Evolutionary conservation across 1,140 invertebrate genomes (phyloP).

Genomic region (Temnothorax nylanderi): DNA sequence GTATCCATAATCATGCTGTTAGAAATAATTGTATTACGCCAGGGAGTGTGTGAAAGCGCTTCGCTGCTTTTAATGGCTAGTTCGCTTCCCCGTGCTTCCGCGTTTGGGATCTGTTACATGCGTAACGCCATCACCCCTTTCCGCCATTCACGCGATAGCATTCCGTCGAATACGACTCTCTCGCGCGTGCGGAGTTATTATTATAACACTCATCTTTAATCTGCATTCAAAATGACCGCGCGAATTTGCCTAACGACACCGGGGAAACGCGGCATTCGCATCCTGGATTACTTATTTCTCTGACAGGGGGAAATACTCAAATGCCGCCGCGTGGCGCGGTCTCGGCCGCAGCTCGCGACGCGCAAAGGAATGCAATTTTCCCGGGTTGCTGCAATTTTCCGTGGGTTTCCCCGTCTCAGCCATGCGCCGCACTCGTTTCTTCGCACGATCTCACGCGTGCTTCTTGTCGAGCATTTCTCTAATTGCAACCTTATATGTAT

Average conservation of each 20-base stretch:
- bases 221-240: slow-evolving; percentile 16
- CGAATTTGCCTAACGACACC: slow-evolving; percentile 20
- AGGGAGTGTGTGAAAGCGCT: neutral
- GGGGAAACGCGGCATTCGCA: neutral
- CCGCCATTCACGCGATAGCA: too few relatives aligned
- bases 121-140: too few relatives aligned
- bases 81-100: neutral
- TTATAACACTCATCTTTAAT: slow-evolving; percentile 17
- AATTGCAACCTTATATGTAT: slow-evolving; percentile 8
- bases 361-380: slow-evolving; percentile 67
- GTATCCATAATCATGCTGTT: slow-evolving; percentile 11
- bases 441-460: neutral
- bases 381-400: slow-evolving; percentile 61
- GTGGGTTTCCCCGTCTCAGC: slow-evolving; percentile 10
- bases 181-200: neutral
- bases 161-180: too few relatives aligned
- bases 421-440: slow-evolving; percentile 10
- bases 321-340: neutral
- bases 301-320: slow-evolving; percentile 48
- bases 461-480: neutral
- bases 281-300: neutral
- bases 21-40: slow-evolving; percentile 22
- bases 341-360: slow-evolving; percentile 18
- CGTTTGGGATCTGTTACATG: neutral
- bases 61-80: slow-evolving; percentile 3